phyloP scores from a whole-genome alignment of 2,113 vertebrate genomes.

The Tricholaema leucomelas region DNA sequence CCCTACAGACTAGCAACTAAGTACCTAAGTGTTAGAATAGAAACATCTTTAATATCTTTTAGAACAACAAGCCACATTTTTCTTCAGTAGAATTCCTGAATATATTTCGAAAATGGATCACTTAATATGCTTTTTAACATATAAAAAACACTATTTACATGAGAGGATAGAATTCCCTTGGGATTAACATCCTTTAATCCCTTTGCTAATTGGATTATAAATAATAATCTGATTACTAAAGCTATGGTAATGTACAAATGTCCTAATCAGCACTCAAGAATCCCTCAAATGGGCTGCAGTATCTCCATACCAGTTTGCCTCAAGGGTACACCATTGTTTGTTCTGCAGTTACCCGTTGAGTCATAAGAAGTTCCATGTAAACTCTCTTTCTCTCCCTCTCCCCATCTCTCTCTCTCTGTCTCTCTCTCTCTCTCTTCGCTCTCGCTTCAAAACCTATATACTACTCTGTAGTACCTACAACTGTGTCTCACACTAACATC shows the following conservation, averaged over 20 bases:
- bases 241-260: background rate
- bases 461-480: background rate
- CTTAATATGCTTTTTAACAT: background rate
- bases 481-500: background rate
- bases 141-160: background rate
- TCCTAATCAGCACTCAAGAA: background rate
- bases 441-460: too few species aligned
- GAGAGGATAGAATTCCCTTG: background rate
- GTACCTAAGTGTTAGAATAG: background rate
- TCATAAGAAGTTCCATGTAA: too few species aligned
- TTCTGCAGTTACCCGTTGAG: background rate
- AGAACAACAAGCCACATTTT: background rate
- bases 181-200: background rate
- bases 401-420: too few species aligned
- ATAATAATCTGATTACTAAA: background rate
- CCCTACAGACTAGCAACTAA: background rate
- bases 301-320: background rate
- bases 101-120: accelerated
- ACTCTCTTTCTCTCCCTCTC: too few species aligned
- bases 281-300: background rate
- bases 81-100: background rate
- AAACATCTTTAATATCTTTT: background rate
- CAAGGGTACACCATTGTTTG: background rate
- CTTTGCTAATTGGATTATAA: background rate
- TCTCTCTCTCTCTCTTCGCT: too few species aligned